These are phyloP conservation scores for Danaus chrysippus DNA, from an alignment of 2,888 invertebrate genomes.

Conservation along the genomic window DNA sequence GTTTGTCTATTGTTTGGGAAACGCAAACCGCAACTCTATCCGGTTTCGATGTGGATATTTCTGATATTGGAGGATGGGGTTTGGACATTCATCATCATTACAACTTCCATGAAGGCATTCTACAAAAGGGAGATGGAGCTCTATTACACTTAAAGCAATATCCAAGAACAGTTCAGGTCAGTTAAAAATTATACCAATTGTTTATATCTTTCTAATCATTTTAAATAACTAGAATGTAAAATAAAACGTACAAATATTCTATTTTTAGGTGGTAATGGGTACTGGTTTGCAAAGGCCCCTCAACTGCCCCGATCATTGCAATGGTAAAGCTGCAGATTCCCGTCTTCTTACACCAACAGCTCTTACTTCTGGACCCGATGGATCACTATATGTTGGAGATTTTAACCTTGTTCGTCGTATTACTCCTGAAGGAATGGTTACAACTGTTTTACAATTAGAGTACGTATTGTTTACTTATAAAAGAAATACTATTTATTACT, in stretches of 20 bases:
- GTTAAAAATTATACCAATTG: background rate
- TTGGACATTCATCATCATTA: conserved; percentile 98
- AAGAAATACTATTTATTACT: background rate
- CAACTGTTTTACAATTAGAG: conserved; percentile 93
- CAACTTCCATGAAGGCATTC: conserved; percentile 98
- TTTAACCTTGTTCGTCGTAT: conserved; percentile 96
- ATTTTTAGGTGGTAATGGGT: conserved; percentile 92
- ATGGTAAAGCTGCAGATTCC: conserved; percentile 91
- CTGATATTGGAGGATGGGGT: conserved; percentile 98
- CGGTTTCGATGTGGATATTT: conserved; percentile 97
- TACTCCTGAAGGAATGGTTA: conserved; percentile 93
- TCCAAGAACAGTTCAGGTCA: conserved; percentile 88
- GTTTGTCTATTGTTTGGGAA: conserved; percentile 94
- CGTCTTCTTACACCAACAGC: conserved; percentile 95
- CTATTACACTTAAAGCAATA: conserved; percentile 96
- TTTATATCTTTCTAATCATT: conserved; percentile 7
- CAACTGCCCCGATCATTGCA: conserved; percentile 92
- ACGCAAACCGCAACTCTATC: conserved; percentile 95
- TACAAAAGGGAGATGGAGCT: conserved; percentile 98
- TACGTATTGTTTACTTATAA: conserved; percentile 52
- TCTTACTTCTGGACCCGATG: conserved; percentile 96
- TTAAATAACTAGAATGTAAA: background rate
- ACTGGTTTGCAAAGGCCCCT: conserved; percentile 92
- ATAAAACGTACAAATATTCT: background rate
- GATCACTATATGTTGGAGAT: conserved; percentile 97